Evolutionary conservation across 1,140 invertebrate species (phyloP).

Genomic region (Oppia nitens): DNA sequence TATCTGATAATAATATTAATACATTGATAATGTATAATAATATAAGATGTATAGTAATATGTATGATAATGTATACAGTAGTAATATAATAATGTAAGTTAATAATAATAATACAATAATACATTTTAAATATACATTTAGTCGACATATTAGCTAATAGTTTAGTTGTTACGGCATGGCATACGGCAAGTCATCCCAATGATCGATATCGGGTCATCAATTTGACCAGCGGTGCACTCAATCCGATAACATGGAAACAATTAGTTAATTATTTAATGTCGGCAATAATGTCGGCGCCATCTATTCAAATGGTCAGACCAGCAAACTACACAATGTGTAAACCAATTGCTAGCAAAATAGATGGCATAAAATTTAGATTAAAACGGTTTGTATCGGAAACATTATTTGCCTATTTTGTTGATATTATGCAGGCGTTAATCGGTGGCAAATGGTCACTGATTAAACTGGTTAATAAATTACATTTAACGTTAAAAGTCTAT

Average conservation of each 20-base stretch:
- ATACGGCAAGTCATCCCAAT: constrained; percentile 39
- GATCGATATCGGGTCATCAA: constrained; percentile 58
- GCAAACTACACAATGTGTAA: background rate
- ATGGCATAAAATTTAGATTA: background rate
- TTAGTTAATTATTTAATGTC: background rate
- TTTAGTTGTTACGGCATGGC: constrained; percentile 58
- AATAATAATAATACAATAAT: too few species aligned
- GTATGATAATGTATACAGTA: too few species aligned
- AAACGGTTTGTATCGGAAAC: constrained; percentile 10
- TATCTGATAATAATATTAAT: too few species aligned
- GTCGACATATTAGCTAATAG: constrained; percentile 77
- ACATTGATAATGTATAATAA: too few species aligned
- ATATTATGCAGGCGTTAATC: constrained; percentile 9
- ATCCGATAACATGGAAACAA: constrained; percentile 34
- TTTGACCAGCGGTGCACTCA: constrained; percentile 64
- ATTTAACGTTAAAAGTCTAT: constrained; percentile 37
- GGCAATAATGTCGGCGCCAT: background rate
- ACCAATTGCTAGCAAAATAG: background rate
- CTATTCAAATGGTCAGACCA: constrained; percentile 9
- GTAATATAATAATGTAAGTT: too few species aligned
- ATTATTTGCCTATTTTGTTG: constrained; percentile 12
- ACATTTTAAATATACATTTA: too few species aligned
- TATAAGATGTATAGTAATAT: too few species aligned
- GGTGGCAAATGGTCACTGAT: constrained; percentile 11
- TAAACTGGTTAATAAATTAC: constrained; percentile 14